Evolutionary conservation across 2,113 vertebrate genomes (phyloP).

Genomic region (Seriola quinqueradiata): DNA sequence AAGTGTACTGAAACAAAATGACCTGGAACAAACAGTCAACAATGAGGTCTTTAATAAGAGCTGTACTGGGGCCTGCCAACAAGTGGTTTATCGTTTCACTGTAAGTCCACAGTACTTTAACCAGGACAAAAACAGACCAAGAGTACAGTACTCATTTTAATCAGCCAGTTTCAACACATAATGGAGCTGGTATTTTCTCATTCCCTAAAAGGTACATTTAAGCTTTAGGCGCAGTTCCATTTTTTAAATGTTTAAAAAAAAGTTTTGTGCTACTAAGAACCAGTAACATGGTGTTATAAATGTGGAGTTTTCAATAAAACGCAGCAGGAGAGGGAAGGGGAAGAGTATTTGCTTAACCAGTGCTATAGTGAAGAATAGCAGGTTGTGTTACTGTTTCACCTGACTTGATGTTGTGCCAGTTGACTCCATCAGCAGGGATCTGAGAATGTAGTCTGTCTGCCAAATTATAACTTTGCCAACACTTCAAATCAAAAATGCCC

Average conservation of each 20-base stretch:
- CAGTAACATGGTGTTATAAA: not conserved
- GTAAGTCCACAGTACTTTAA: constrained; percentile 26
- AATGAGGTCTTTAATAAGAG: constrained; percentile 82
- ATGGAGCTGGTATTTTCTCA: not conserved
- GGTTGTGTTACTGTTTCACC: constrained; percentile 66
- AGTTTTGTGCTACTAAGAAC: not conserved
- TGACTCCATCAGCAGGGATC: constrained; percentile 65
- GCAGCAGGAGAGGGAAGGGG: not conserved
- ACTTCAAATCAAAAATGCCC: constrained; percentile 63
- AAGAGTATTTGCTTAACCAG: not conserved
- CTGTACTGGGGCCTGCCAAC: constrained; percentile 62
- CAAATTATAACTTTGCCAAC: constrained; percentile 70
- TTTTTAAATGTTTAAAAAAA: not conserved
- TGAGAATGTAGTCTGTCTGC: constrained; percentile 70
- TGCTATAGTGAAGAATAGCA: constrained; percentile 40
- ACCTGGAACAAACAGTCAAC: constrained; percentile 81
- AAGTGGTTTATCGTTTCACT: constrained; percentile 78
- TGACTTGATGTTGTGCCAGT: constrained; percentile 61
- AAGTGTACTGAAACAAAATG: constrained; percentile 79
- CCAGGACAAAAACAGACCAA: constrained; percentile 10
- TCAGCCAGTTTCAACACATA: not conserved
- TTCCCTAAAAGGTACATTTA: not conserved
- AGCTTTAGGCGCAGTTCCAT: not conserved
- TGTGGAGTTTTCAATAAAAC: not conserved
- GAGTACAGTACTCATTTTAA: constrained; percentile 11